Evolutionary conservation across 2,888 invertebrate genomes (phyloP).

Genomic region (Gnatocerus cornutus): DNA sequence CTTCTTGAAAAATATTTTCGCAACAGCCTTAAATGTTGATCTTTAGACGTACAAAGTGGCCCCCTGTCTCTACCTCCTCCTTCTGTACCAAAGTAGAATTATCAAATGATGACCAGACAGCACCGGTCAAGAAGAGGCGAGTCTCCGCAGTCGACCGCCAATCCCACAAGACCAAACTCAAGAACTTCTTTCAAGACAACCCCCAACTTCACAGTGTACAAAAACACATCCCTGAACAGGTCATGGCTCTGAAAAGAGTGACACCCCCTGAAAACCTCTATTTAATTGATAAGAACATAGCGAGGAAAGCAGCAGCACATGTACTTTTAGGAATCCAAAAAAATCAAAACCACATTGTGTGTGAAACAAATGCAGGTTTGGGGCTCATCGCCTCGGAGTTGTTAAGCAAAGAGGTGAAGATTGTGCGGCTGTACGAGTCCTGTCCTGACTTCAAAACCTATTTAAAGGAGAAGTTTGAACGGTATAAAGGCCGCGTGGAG

Average conservation of each 20-base stretch:
- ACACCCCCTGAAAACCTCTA: conserved; percentile 58
- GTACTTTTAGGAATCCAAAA: conserved; percentile 55
- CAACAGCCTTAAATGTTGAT: too few species aligned
- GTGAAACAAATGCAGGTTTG: conserved; percentile 83
- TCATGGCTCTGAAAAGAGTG: conserved; percentile 46
- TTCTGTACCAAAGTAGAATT: not conserved
- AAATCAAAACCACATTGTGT: conserved; percentile 66
- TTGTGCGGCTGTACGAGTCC: conserved; percentile 77
- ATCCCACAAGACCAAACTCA: conserved; percentile 7
- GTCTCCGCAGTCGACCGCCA: not conserved
- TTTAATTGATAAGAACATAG: conserved; percentile 58
- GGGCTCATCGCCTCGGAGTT: conserved; percentile 78
- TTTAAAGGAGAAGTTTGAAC: conserved; percentile 63
- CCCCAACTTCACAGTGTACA: not conserved
- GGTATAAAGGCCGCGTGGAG: conserved; percentile 61
- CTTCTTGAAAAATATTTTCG: too few species aligned
- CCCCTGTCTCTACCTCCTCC: too few species aligned
- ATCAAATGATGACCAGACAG: not conserved
- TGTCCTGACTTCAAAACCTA: conserved; percentile 71
- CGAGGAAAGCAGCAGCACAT: conserved; percentile 56
- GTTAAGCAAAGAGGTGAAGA: conserved; percentile 71
- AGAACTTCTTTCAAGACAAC: conserved; percentile 6
- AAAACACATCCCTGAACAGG: conserved; percentile 34
- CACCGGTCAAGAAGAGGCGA: not conserved
- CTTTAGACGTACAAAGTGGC: too few species aligned